phyloP scores from a whole-genome alignment of 2,888 invertebrate genomes.

The Aproaerema taeniolella region DNA sequence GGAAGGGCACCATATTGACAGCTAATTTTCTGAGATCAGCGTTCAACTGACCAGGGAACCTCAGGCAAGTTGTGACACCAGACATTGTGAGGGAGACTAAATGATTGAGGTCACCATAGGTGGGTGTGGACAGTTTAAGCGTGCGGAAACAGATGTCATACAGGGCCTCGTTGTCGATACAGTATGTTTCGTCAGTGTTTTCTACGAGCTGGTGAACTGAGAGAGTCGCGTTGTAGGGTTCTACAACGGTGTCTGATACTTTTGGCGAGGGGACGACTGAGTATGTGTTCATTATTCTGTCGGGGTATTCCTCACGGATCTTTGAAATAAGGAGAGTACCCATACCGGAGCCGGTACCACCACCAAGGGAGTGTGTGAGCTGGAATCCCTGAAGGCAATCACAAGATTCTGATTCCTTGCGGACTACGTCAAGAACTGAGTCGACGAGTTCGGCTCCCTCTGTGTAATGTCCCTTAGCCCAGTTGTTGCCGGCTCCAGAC shows the following conservation, averaged over 20 bases:
- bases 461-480: constrained; percentile 84
- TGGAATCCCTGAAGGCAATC: constrained; percentile 95
- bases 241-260: constrained; percentile 81
- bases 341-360: constrained; percentile 75
- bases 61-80: constrained; percentile 88
- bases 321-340: constrained; percentile 90
- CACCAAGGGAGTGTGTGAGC: constrained; percentile 85
- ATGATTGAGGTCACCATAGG: constrained; percentile 94
- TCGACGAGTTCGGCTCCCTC: constrained; percentile 82
- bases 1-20: constrained; percentile 93
- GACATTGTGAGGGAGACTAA: constrained; percentile 93
- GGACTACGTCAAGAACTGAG: constrained; percentile 89
- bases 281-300: constrained; percentile 92
- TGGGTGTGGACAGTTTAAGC: constrained; percentile 89
- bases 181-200: constrained; percentile 94
- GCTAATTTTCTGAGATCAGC: constrained; percentile 95
- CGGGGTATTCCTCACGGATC: constrained; percentile 94
- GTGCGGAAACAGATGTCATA: constrained; percentile 93
- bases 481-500: constrained; percentile 78
- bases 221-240: constrained; percentile 91
- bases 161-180: constrained; percentile 82
- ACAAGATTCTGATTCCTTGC: constrained; percentile 92
- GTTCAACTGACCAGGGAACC: constrained; percentile 95
- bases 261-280: constrained; percentile 91
- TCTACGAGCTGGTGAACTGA: constrained; percentile 93